These are phyloP conservation scores for Heliconius congener DNA, from an alignment of 1,140 invertebrate genomes.

Conservation along the genomic window DNA sequence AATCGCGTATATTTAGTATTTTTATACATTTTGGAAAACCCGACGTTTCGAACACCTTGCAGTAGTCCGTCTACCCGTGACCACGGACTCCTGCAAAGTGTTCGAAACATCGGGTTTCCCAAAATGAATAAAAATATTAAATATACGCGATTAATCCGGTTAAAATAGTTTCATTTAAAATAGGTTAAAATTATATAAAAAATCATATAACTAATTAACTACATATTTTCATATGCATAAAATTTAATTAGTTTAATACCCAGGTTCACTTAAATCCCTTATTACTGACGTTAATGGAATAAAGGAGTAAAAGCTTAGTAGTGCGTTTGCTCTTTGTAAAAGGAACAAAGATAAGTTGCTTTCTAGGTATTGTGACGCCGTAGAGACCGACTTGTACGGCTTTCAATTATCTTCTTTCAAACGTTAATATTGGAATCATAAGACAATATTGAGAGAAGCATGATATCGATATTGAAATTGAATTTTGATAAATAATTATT, in stretches of 20 bases:
- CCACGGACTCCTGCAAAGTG: too few relatives aligned
- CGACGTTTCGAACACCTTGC: too few relatives aligned
- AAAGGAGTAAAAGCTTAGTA: constrained; percentile 69
- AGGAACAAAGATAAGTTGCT: constrained; percentile 39
- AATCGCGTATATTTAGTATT: too few relatives aligned
- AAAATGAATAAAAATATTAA: too few relatives aligned
- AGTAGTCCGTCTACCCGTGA: too few relatives aligned
- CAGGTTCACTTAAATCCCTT: constrained; percentile 33
- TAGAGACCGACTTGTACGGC: constrained; percentile 33
- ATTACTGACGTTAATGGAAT: constrained; percentile 53
- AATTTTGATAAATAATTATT: too few relatives aligned
- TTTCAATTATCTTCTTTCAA: constrained; percentile 22
- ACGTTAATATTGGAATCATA: not conserved
- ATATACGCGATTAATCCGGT: too few relatives aligned
- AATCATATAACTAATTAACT: not conserved
- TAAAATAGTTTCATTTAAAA: too few relatives aligned
- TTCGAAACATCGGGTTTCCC: too few relatives aligned
- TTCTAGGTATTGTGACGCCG: constrained; percentile 33
- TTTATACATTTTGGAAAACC: too few relatives aligned
- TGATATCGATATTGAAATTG: too few relatives aligned
- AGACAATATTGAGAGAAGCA: not conserved
- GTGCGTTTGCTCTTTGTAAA: constrained; percentile 45
- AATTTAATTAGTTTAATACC: constrained; percentile 54
- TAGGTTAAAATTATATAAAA: not conserved
- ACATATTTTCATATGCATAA: constrained; percentile 16